phyloP scores from a whole-genome alignment of 1,140 invertebrate species.

The Heliconius hermathena region DNA sequence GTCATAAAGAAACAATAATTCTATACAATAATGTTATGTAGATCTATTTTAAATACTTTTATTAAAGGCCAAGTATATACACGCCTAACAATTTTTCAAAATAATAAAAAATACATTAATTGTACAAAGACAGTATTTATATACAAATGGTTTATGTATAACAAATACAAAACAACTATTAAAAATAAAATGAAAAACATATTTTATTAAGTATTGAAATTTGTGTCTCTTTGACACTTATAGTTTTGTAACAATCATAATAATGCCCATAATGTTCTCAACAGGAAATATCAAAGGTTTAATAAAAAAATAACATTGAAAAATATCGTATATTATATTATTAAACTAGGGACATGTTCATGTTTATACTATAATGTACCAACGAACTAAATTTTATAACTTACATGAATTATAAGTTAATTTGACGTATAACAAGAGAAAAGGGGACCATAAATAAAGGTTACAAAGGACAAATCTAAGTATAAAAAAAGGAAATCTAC shows the following conservation, averaged over 20 bases:
- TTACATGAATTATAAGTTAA: neutral
- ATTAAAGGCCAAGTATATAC: constrained; percentile 25
- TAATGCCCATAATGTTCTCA: constrained; percentile 4
- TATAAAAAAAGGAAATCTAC: neutral
- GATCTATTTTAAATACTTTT: constrained; percentile 18
- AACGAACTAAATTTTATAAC: neutral
- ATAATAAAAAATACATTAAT: constrained; percentile 10
- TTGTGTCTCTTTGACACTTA: neutral
- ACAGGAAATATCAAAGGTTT: neutral
- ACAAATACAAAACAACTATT: constrained; percentile 2
- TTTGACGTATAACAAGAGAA: neutral
- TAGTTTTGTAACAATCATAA: neutral
- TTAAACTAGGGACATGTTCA: neutral
- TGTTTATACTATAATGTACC: no score
- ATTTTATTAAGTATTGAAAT: neutral
- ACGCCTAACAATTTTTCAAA: constrained; percentile 20
- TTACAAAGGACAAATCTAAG: neutral
- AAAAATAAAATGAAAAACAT: neutral
- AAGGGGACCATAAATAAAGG: neutral
- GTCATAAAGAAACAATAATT: constrained; percentile 19
- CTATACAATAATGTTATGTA: constrained; percentile 15
- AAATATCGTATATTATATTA: neutral
- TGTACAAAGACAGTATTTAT: constrained; percentile 19
- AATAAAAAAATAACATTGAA: constrained; percentile 1
- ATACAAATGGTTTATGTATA: neutral